Evolutionary conservation across 2,797 vertebrate genomes (phyloP).

Genomic region (Xenopus petersii): DNA sequence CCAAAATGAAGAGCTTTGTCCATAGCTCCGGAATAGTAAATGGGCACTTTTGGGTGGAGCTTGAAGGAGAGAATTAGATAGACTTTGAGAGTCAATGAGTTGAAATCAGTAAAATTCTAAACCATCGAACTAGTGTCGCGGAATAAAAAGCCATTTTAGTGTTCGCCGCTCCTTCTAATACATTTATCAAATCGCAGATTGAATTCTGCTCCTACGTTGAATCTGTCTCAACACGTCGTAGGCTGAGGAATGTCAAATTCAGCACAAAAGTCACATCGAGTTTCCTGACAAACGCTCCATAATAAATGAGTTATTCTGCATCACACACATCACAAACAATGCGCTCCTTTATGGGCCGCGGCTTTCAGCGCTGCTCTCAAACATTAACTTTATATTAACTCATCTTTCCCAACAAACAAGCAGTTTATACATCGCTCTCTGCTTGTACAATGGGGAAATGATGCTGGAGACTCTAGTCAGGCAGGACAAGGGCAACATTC

Average conservation of each 20-base stretch:
- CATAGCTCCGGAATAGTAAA: too few species aligned
- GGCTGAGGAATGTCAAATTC: background rate
- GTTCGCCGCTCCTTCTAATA: background rate
- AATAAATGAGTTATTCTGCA: background rate
- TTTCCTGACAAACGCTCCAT: constrained; percentile 1
- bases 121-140: too few species aligned
- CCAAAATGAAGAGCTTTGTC: too few species aligned
- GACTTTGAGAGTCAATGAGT: too few species aligned
- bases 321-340: background rate
- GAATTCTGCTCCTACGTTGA: background rate
- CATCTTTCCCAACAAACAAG: background rate
- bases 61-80: too few species aligned
- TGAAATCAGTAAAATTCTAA: too few species aligned
- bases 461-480: too few species aligned
- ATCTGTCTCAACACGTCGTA: background rate
- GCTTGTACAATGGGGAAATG: background rate
- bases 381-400: background rate
- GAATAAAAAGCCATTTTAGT: too few species aligned
- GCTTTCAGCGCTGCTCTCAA: background rate
- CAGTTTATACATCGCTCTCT: background rate
- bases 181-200: background rate
- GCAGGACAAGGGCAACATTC: too few species aligned
- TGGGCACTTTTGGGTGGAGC: too few species aligned
- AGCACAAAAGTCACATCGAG: constrained; percentile 1
- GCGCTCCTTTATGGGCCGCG: background rate